Conservation (phyloP, 2,888 invertebrate species). For the Koerneria pararmatus region DNA sequence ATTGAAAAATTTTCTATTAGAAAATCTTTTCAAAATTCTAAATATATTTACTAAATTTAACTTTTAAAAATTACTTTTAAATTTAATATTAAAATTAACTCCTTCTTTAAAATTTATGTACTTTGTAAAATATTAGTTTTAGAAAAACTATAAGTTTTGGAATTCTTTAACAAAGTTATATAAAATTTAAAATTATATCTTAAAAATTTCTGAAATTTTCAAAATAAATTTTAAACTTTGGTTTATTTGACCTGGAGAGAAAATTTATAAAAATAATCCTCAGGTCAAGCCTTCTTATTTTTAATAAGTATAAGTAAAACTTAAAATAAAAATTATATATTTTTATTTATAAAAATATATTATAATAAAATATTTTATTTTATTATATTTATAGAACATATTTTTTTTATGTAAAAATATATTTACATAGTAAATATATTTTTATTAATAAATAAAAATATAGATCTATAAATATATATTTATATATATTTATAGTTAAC, state of each 20-base stretch:
- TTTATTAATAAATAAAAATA: no score
- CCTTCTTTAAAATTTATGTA: conserved; percentile 37
- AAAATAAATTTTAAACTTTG: conserved; percentile 44
- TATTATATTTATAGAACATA: conserved; percentile 29
- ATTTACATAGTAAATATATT: no score
- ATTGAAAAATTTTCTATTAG: no score
- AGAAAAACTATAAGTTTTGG: conserved; percentile 37
- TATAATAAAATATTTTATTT: conserved; percentile 44
- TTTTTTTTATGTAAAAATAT: no score
- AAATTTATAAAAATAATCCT: conserved; percentile 43
- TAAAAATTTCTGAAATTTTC: conserved; percentile 38
- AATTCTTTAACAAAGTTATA: conserved; percentile 33
- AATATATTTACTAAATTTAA: no score
- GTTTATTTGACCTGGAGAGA: conserved; percentile 44
- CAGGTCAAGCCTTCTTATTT: no score
- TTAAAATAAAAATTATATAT: no score
- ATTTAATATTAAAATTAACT: no score
- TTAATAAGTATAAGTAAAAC: no score
- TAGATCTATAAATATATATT: background rate
- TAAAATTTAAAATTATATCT: conserved; percentile 36
- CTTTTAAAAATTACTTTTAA: no score
- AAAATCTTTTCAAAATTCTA: no score
- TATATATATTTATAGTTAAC: conserved; percentile 12
- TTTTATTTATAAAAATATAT: conserved; percentile 37
- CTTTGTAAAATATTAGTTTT: conserved; percentile 41